A percentile compares a stretch with the other conserved stretches of the same genome.
These are phyloP conservation scores for Sebastes fasciatus DNA, from an alignment of 2,113 vertebrate genomes.

Conservation along the genomic window DNA sequence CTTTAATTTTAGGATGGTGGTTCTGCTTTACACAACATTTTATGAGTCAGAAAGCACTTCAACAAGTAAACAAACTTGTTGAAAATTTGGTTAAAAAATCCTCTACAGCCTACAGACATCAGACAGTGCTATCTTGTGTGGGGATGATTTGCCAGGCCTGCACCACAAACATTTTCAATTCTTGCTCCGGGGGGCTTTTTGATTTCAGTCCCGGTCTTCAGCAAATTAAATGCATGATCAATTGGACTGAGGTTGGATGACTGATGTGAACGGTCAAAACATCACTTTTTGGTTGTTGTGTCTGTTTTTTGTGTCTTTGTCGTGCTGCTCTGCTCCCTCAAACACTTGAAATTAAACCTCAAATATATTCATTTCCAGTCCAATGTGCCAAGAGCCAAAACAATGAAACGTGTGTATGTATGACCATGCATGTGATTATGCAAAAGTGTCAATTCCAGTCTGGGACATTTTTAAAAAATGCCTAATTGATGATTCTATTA, in stretches of 20 bases:
- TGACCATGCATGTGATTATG: constrained; percentile 23
- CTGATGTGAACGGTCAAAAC: neutral
- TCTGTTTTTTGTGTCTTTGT: constrained; percentile 12
- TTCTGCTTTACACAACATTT: neutral
- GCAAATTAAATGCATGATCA: constrained; percentile 21
- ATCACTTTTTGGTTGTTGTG: neutral
- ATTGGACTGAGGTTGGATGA: constrained; percentile 5
- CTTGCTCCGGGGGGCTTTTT: neutral
- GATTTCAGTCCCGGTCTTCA: neutral
- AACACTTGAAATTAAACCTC: constrained; percentile 6
- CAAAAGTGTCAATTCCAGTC: constrained; percentile 2
- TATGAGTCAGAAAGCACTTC: neutral
- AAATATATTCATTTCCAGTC: neutral
- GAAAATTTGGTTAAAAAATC: constrained; percentile 1
- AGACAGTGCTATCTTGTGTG: neutral
- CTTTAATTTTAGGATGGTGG: neutral
- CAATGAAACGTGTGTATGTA: neutral
- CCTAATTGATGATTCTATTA: constrained; percentile 43
- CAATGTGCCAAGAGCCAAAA: no score
- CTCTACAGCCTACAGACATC: neutral
- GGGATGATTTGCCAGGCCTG: constrained; percentile 14
- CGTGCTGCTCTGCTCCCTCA: constrained; percentile 4
- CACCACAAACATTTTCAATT: neutral
- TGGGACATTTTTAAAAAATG: constrained; percentile 33
- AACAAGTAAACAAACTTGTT: neutral